These are phyloP conservation scores for Mesocricetus auratus DNA, from an alignment of 2,113 vertebrate species.

Conservation along the genomic window DNA sequence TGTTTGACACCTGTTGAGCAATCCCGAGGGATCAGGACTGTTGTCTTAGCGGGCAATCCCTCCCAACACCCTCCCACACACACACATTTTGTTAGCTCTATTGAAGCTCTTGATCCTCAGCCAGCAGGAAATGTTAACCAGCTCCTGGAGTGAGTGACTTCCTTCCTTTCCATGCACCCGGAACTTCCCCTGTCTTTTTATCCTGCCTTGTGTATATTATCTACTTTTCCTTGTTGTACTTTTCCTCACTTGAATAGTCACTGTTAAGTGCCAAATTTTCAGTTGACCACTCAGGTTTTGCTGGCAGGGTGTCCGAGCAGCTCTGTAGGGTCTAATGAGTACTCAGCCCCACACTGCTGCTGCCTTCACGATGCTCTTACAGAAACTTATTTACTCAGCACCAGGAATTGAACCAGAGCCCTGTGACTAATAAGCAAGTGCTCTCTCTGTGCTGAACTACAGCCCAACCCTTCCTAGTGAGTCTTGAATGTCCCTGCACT, in stretches of 20 bases:
- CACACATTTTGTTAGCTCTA: not conserved
- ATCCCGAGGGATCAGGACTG: not conserved
- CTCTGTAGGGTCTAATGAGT: not conserved
- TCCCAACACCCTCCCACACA: too few species aligned
- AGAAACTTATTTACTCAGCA: not conserved
- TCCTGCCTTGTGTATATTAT: not conserved
- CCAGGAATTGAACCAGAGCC: not conserved
- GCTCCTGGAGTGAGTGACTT: not conserved
- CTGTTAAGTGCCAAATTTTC: not conserved
- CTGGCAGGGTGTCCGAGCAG: not conserved
- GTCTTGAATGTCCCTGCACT: not conserved
- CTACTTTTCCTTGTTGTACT: not conserved
- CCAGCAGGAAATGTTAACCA: not conserved
- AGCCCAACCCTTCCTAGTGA: not conserved
- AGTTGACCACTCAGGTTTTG: not conserved
- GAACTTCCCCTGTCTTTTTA: not conserved
- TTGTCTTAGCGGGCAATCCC: not conserved
- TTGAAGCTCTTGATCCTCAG: not conserved
- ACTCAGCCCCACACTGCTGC: not conserved
- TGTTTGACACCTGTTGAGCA: not conserved
- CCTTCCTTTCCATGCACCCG: not conserved
- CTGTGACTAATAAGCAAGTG: not conserved
- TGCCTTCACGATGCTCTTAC: not conserved
- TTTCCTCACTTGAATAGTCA: not conserved
- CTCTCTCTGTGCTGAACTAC: not conserved